phyloP scores from a whole-genome alignment of 1,140 invertebrate genomes.

The Acromyrmex charruanus region DNA sequence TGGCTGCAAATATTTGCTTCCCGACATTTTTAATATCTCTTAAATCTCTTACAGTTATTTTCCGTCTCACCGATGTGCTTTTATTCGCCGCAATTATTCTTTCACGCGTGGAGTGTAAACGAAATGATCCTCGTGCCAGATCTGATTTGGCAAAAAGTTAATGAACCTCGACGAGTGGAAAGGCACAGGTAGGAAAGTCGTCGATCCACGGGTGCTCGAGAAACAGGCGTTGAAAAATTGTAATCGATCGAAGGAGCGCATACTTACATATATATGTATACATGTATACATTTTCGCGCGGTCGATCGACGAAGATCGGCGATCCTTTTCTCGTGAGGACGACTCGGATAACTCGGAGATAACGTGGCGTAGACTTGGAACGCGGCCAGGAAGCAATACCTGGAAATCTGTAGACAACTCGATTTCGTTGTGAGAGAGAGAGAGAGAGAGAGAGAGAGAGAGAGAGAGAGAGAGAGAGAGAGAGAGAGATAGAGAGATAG shows the following conservation, averaged over 20 bases:
- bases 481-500: too few species aligned
- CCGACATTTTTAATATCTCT: constrained; percentile 35
- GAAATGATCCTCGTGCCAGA: neutral
- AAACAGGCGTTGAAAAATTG: constrained; percentile 11
- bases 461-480: neutral
- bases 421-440: constrained; percentile 63
- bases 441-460: neutral
- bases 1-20: constrained; percentile 21
- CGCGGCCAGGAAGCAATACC: constrained; percentile 75
- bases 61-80: neutral
- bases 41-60: neutral
- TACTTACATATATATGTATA: too few species aligned
- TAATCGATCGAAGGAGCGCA: neutral
- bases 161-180: constrained; percentile 4
- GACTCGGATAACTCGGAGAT: neutral
- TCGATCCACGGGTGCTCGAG: neutral
- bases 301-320: neutral
- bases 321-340: constrained; percentile 24
- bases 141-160: constrained; percentile 23
- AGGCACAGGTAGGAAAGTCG: constrained; percentile 6
- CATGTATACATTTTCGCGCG: neutral
- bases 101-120: neutral
- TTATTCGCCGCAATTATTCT: constrained; percentile 1
- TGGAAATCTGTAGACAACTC: constrained; percentile 76
- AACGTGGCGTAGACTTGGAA: constrained; percentile 68